A percentile compares a stretch with the other conserved stretches of the same genome.
These are phyloP conservation scores for Apamea epomidion DNA, from an alignment of 2,888 invertebrate genomes.

Conservation along the genomic window DNA sequence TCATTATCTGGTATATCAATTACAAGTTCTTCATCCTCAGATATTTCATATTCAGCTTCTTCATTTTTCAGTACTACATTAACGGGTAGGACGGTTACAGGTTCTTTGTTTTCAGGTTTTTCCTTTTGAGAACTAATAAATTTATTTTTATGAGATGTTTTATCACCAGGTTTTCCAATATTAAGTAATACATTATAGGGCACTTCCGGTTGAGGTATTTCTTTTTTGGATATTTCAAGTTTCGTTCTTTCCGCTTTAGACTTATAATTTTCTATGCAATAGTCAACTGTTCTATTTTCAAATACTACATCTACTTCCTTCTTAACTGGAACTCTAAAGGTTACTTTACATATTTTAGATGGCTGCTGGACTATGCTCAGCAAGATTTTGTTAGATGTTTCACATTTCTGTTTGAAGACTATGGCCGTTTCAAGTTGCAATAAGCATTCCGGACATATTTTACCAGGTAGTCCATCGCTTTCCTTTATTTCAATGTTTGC, in stretches of 20 bases:
- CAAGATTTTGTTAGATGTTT: constrained; percentile 75
- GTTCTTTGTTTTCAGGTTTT: not conserved
- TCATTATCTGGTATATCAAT: not conserved
- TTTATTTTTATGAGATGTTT: not conserved
- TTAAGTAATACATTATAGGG: not conserved
- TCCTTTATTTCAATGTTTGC: constrained; percentile 77
- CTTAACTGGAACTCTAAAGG: constrained; percentile 38
- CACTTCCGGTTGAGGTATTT: not conserved
- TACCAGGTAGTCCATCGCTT: constrained; percentile 80
- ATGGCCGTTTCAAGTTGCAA: constrained; percentile 79
- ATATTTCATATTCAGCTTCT: constrained; percentile 7
- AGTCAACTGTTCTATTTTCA: not conserved
- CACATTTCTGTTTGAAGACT: constrained; percentile 81
- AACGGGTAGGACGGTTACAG: not conserved
- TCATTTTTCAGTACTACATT: constrained; percentile 28
- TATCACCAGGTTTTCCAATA: not conserved
- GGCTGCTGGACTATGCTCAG: constrained; percentile 44
- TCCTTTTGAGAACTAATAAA: not conserved
- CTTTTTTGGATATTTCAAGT: constrained; percentile 3
- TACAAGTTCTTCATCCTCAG: constrained; percentile 10
- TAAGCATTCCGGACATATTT: constrained; percentile 81
- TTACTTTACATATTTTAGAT: constrained; percentile 28
- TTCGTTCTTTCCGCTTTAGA: constrained; percentile 9
- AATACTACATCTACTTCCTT: constrained; percentile 33
- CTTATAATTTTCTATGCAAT: not conserved